Evolutionary conservation across 1,140 invertebrate species (phyloP), one percentile per base, ranked within the genome.

Genomic region (Cepaea nemoralis): DNA sequence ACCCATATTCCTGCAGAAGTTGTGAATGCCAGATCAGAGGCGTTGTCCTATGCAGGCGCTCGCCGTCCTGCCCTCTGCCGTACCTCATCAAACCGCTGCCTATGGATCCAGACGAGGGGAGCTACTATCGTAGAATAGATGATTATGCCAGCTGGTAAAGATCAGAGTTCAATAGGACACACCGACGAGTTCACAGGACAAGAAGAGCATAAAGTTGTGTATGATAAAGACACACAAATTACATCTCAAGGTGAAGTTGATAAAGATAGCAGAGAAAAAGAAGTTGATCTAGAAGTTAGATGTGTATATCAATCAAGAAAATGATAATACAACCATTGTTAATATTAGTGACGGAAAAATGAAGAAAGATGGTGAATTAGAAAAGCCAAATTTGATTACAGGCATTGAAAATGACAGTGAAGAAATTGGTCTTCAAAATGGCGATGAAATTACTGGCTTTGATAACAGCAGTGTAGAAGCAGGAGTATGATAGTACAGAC

Each of bases 21-120:
- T 74, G 71, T 45, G 71, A 74, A 31, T 74, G 71, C 39, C 37
- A 74, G 14, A 31, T 74, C 37, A 74, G 71, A 37, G 71, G 71
- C 12, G 37, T 74, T 2, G 37, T 31, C 12, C 42, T 74, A 3
- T 74, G 71, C 45, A 24, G 71, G 27, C 8, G 71, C 6, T 74
- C 71, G 8, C 33, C 33, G 19, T 22, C 37, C n/a, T 74, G 71
- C 27, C 71, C 71, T 5, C 27, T 45, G 14, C 71, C 71, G 16
- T 74, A 45, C 39, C 19, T 74, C 27, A 74, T 74, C 39, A 33
- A 40, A 27, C 71, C 37, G 14, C 33, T 74, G 1, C 42, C 42
- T 70, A 16, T 16, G 67, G 55, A 59, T 24, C 14, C 55, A 12
- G 42, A 45, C 24, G 22, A 67, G 27, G 24, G 33, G 27, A 67